These are phyloP conservation scores for Jaculus jaculus DNA, from an alignment of 2,113 vertebrate species.

Conservation along the genomic window DNA sequence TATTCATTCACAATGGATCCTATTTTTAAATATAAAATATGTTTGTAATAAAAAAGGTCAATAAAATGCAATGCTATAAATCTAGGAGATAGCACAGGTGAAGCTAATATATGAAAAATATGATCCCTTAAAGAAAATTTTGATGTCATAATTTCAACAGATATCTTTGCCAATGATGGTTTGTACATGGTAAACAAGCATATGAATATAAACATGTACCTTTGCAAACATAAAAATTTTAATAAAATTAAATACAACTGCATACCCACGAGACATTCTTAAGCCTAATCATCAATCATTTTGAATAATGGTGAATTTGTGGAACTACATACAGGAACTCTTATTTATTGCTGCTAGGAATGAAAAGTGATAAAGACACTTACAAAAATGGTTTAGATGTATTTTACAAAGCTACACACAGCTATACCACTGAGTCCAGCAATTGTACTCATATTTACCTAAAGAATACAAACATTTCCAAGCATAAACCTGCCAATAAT, in stretches of 20 bases:
- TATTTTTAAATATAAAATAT: background rate
- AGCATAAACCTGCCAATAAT: background rate
- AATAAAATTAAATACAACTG: background rate
- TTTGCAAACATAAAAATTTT: background rate
- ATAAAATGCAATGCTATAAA: background rate
- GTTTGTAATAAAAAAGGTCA: too few species aligned
- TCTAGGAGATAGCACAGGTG: background rate
- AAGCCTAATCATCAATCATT: background rate
- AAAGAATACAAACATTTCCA: background rate
- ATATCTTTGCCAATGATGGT: background rate
- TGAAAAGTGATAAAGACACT: background rate
- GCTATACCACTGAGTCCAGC: background rate
- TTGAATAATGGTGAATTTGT: background rate
- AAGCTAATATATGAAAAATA: background rate
- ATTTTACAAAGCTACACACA: background rate
- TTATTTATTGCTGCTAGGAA: background rate
- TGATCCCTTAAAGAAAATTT: background rate
- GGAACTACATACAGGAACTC: background rate
- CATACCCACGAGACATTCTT: background rate
- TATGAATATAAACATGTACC: background rate
- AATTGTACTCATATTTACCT: background rate
- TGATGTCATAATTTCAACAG: background rate
- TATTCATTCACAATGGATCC: background rate
- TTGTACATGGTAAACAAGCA: background rate
- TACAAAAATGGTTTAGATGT: background rate